A percentile compares a stretch with the other conserved stretches of the same genome.
Conservation (phyloP, 2,888 invertebrate genomes). For the Chrysolina haemoptera region DNA sequence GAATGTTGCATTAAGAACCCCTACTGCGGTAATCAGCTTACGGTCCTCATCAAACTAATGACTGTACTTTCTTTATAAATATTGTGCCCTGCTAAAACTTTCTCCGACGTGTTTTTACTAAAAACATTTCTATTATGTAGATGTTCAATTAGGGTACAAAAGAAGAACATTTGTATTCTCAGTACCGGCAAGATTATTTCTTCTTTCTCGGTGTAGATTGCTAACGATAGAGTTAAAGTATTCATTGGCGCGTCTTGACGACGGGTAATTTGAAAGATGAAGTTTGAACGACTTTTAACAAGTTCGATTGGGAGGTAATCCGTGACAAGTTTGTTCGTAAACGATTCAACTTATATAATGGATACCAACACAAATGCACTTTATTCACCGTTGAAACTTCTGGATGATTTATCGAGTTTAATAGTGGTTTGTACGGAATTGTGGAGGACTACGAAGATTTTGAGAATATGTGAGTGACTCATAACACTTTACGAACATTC, state of each 20-base stretch:
- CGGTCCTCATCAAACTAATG: neutral
- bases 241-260: neutral
- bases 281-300: slow-evolving; percentile 1
- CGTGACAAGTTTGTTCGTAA: too few relatives aligned
- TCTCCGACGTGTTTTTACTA: neutral
- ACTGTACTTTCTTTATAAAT: neutral
- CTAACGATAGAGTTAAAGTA: neutral
- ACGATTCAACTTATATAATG: too few relatives aligned
- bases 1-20: neutral
- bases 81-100: neutral
- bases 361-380: too few relatives aligned
- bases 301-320: neutral
- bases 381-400: too few relatives aligned
- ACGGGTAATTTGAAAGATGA: neutral
- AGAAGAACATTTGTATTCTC: slow-evolving; percentile 12
- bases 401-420: too few relatives aligned
- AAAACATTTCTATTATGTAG: slow-evolving; percentile 7
- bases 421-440: too few relatives aligned
- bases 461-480: too few relatives aligned
- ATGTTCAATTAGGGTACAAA: slow-evolving; percentile 6
- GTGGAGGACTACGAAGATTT: too few relatives aligned
- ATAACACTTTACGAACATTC: too few relatives aligned
- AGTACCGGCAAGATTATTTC: neutral
- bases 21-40: slow-evolving; percentile 5
- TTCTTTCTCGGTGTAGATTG: neutral